A percentile compares a stretch with the other conserved stretches of the same genome.
These are phyloP conservation scores for Ptyas mucosa DNA, from an alignment of 2,113 vertebrate genomes.

Conservation along the genomic window DNA sequence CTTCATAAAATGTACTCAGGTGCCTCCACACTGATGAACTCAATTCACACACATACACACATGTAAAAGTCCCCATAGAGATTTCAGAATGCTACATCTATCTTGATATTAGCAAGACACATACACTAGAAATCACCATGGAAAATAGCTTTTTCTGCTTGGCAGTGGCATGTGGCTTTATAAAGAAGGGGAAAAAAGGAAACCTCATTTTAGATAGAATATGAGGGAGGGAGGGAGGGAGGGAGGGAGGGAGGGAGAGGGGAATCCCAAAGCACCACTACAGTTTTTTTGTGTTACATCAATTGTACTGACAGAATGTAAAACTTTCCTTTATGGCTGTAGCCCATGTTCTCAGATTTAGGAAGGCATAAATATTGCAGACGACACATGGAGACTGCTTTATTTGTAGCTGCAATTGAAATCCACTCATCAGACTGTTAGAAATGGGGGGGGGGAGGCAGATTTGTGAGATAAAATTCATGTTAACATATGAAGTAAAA, in stretches of 20 bases:
- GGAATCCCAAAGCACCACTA: not conserved
- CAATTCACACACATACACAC: too few species aligned
- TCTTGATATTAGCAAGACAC: not conserved
- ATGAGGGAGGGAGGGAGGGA: not conserved
- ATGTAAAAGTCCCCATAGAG: not conserved
- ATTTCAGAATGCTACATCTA: not conserved
- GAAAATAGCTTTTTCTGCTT: not conserved
- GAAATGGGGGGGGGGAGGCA: not conserved
- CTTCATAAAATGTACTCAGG: not conserved
- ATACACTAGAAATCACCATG: not conserved
- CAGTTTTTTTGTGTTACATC: not conserved
- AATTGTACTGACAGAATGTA: not conserved
- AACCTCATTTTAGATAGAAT: not conserved
- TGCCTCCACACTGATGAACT: not conserved
- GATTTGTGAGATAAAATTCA: not conserved
- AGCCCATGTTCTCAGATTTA: not conserved
- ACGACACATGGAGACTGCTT: not conserved
- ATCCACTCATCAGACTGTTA: not conserved
- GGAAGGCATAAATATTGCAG: not conserved
- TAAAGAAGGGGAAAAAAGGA: not conserved
- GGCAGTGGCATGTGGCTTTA: not conserved
- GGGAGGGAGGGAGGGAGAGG: not conserved
- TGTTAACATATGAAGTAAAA: not conserved
- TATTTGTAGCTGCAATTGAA: not conserved
- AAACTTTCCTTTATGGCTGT: not conserved